Percentiles rank a stretch among this genome's conserved stretches.
phyloP scores from a whole-genome alignment of 2,113 vertebrate species.

The Clarias batrachus region DNA sequence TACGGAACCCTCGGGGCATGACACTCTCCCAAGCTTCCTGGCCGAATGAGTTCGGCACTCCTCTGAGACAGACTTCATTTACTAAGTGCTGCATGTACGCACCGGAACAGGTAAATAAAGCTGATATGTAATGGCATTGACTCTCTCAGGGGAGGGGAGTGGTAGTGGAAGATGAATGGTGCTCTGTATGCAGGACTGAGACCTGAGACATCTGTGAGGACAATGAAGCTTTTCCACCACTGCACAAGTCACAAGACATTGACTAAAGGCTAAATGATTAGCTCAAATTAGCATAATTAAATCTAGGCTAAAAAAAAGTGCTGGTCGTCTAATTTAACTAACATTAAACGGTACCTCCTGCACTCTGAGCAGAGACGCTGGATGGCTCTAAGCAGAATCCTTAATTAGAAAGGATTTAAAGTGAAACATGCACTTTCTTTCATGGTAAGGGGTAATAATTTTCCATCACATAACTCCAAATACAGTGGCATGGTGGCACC shows the following conservation, averaged over 20 bases:
- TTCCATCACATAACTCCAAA: background rate
- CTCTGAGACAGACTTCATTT: conserved; percentile 43
- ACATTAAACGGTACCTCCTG: background rate
- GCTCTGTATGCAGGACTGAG: conserved; percentile 7
- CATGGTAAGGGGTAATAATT: background rate
- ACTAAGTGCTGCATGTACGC: conserved; percentile 46
- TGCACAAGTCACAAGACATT: conserved; percentile 28
- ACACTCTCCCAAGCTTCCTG: conserved; percentile 4
- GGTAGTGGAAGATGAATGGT: conserved; percentile 26
- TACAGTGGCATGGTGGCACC: background rate
- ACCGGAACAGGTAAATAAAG: conserved; percentile 44
- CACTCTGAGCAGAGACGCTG: background rate
- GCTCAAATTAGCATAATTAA: conserved; percentile 30
- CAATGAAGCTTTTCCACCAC: conserved; percentile 7
- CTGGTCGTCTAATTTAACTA: background rate
- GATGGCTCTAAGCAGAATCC: background rate
- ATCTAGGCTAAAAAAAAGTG: conserved; percentile 14
- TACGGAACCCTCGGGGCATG: conserved; percentile 42
- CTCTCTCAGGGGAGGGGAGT: background rate
- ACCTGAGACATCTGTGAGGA: background rate
- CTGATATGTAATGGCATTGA: conserved; percentile 34
- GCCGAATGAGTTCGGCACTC: conserved; percentile 18
- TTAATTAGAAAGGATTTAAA: background rate
- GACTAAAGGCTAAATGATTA: conserved; percentile 10
- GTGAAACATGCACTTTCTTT: background rate